phyloP scores from a whole-genome alignment of 2,888 invertebrate species.

The Pharmacophagus antenor region DNA sequence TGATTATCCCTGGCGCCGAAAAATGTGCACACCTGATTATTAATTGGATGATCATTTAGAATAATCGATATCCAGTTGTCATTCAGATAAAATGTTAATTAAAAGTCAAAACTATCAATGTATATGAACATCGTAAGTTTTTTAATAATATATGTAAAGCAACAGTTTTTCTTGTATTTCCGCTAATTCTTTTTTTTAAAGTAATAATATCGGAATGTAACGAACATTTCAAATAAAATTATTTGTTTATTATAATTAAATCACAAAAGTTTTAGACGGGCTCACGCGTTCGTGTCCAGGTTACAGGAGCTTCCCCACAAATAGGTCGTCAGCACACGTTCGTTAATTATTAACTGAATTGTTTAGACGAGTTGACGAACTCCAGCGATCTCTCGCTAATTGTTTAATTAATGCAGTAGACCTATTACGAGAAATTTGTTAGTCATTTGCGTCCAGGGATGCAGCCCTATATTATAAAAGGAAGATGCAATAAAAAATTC shows the following conservation, averaged over 20 bases:
- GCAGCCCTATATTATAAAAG: slow-evolving; percentile 13
- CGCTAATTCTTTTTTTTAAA: background rate
- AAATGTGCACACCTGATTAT: too few relatives aligned
- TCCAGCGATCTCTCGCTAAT: slow-evolving; percentile 30
- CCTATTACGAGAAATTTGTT: slow-evolving; percentile 28
- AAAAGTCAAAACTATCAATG: too few relatives aligned
- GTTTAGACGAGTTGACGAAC: slow-evolving; percentile 31
- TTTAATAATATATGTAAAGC: too few relatives aligned
- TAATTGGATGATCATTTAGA: too few relatives aligned
- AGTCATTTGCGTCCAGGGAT: slow-evolving; percentile 13
- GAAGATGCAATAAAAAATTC: slow-evolving; percentile 2
- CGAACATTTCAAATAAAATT: background rate
- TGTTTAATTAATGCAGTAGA: slow-evolving; percentile 29
- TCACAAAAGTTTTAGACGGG: slow-evolving; percentile 25
- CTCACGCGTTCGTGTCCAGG: slow-evolving; percentile 20
- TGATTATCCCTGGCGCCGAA: too few relatives aligned
- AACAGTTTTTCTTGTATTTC: background rate
- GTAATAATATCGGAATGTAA: background rate
- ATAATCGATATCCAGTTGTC: too few relatives aligned
- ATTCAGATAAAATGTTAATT: too few relatives aligned
- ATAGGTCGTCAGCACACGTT: slow-evolving; percentile 29
- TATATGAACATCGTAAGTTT: too few relatives aligned
- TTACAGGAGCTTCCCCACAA: slow-evolving; percentile 26
- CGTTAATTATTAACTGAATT: slow-evolving; percentile 31
- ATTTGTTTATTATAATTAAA: slow-evolving; percentile 24